Conservation (phyloP, 2,113 vertebrate genomes). For the Leucoraja erinaceus region DNA sequence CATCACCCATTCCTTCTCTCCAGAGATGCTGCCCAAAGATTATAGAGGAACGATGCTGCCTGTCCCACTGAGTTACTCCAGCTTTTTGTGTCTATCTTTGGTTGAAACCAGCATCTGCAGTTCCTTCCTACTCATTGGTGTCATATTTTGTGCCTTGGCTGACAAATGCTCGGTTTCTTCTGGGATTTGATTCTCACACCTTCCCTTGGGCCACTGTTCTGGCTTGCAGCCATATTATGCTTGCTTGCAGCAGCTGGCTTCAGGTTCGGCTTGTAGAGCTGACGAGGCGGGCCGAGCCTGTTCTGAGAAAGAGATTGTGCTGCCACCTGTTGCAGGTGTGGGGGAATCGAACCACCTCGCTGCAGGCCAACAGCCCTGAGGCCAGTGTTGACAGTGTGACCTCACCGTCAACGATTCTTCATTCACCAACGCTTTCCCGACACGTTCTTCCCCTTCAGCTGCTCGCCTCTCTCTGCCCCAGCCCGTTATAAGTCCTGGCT, state of each 20-base stretch:
- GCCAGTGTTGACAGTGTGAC: neutral
- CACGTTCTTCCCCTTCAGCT: no score
- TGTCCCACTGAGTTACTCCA: no score
- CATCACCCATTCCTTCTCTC: no score
- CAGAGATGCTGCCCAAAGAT: no score
- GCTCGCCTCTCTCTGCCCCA: neutral
- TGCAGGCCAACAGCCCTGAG: neutral
- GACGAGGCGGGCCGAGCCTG: neutral
- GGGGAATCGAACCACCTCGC: neutral
- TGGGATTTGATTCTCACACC: neutral
- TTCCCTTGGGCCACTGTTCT: neutral
- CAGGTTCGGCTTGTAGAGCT: neutral
- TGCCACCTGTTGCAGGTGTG: neutral
- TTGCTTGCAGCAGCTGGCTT: neutral
- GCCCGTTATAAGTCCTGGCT: neutral
- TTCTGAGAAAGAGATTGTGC: neutral
- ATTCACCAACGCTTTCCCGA: no score
- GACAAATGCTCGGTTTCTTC: neutral
- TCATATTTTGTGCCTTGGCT: no score
- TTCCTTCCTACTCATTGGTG: no score
- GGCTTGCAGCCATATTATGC: no score
- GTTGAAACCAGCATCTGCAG: no score
- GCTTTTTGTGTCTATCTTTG: no score
- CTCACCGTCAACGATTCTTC: neutral
- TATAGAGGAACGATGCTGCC: no score